Evolutionary conservation across 2,888 invertebrate species (phyloP).

Genomic region (Cephus nigrinus): DNA sequence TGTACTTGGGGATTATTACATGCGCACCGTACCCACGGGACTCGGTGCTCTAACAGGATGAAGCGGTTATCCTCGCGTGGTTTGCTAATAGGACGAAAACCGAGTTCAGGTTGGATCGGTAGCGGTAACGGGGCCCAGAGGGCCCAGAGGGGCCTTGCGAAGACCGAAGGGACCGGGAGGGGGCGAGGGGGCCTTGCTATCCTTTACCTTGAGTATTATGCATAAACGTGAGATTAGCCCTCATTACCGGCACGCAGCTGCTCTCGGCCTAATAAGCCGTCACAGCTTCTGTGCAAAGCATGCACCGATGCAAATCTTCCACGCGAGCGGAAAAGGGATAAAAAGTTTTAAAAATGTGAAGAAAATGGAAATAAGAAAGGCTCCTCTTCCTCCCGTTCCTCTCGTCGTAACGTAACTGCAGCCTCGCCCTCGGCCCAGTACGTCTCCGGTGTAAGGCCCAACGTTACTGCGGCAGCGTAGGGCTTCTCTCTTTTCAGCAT

Average conservation of each 20-base stretch:
- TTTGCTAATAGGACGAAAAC: neutral
- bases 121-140: neutral
- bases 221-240: constrained; percentile 53
- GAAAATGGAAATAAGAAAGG: too few relatives aligned
- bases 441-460: too few relatives aligned
- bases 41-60: constrained; percentile 40
- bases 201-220: constrained; percentile 41
- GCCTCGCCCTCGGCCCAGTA: too few relatives aligned
- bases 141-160: neutral
- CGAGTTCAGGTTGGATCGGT: too few relatives aligned
- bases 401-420: too few relatives aligned
- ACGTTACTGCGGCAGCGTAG: too few relatives aligned
- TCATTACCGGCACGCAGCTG: constrained; percentile 63
- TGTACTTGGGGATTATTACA: too few relatives aligned
- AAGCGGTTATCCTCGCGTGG: constrained; percentile 53
- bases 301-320: constrained; percentile 50
- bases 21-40: too few relatives aligned
- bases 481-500: too few relatives aligned
- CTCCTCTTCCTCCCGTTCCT: too few relatives aligned
- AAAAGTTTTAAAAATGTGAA: too few relatives aligned
- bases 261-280: constrained; percentile 61
- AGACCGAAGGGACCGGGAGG: neutral
- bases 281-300: constrained; percentile 60
- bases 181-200: too few relatives aligned
- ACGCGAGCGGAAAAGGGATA: neutral